Base-by-base conservation (phyloP, 2,797 vertebrate species). In the Gymnopithys bicolor region DNA sequence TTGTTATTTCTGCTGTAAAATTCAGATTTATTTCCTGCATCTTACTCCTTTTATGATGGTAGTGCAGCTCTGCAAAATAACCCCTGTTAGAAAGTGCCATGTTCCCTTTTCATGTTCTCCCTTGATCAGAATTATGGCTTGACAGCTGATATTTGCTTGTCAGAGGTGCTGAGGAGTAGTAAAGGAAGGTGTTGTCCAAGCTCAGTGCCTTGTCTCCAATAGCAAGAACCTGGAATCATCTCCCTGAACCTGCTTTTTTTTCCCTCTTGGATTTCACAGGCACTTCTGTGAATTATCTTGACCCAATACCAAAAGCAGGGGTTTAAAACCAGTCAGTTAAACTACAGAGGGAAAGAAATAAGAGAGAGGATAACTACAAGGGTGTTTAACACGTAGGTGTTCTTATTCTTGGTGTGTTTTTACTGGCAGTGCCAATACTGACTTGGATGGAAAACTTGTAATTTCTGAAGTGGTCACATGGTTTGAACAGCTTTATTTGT, bases 261-360 rank as follows among this genome's bases (percentile, higher is more conserved):
- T 49, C 9, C 14, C 3, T 3, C 37, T 41, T 41, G 28, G 32
- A 52, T 73, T 93, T 91, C 63, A 33, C 43, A 56, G 70, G 30
- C 68, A 56, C 27, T 73, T 8, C 66, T 89, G 22, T 75, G 56
- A 77, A 63, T n/a, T 78, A 30, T 6, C 16, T 64, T 91, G 71
- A 45, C 53, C 27, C 56, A 60, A 53, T 24, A 71, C 48, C 32
- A 88, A 79, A 93, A 83, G 8, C 53, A 60, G 13, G 10, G 27
- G 10, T 53, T 84, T 89, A 39, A 70, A 90, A 87, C 17, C 67
- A 70, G 24, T 64, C 46, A 24, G 35, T 88, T 66, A n/a, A 77
- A 52, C 25, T 41, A 16, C 5, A 14, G 8, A 35, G 10, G 10
- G 32, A 0, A 1, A 2, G 27, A 45, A 13, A 7, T 30, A 18